Conservation (phyloP, 2,797 vertebrate genomes). For the Enteromius radiatus region DNA sequence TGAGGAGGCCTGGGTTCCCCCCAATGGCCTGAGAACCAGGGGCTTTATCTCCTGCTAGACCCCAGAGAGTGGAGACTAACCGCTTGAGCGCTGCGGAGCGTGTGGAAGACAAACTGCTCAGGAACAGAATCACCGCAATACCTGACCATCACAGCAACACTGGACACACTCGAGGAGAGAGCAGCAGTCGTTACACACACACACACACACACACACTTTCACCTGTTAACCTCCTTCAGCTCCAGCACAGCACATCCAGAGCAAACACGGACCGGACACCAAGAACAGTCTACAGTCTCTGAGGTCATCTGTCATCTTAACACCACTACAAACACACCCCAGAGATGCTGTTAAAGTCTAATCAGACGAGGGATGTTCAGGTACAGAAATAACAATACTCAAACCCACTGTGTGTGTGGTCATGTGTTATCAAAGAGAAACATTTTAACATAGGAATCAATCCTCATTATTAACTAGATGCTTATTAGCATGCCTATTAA, state of each 20-base stretch:
- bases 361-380: background rate
- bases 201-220: background rate
- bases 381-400: background rate
- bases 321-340: no score
- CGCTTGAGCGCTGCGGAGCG: background rate
- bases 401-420: background rate
- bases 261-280: background rate
- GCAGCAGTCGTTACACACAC: constrained; percentile 13
- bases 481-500: no score
- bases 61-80: background rate
- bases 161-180: constrained; percentile 1
- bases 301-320: no score
- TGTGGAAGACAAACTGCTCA: background rate
- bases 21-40: background rate
- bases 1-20: constrained; percentile 26
- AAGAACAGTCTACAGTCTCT: background rate
- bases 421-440: no score
- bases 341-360: background rate
- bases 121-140: background rate
- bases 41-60: background rate
- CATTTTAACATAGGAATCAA: no score
- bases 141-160: background rate
- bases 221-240: background rate
- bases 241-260: background rate
- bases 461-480: no score